These are phyloP conservation scores for Halcyon smyrnensis DNA, from an alignment of 2,797 vertebrate species.

Conservation along the genomic window DNA sequence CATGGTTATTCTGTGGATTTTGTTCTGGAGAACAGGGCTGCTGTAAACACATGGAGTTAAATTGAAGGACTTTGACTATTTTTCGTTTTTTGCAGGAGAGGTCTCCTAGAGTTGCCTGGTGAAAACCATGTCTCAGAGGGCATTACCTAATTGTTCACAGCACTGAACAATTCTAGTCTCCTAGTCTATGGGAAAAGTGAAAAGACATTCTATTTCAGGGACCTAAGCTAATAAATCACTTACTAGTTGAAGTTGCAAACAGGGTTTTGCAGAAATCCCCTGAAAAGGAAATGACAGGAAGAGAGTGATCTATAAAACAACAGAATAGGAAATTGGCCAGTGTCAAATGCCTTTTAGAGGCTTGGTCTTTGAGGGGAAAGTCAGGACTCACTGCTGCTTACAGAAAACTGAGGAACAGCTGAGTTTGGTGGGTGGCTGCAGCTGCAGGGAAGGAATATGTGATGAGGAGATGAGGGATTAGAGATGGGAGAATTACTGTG, in stretches of 20 bases:
- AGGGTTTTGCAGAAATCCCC: neutral
- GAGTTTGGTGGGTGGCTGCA: neutral
- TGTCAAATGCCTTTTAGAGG: neutral
- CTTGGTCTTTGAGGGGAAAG: neutral
- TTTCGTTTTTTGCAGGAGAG: neutral
- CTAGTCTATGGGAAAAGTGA: neutral
- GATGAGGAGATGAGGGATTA: neutral
- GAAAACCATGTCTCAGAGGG: neutral
- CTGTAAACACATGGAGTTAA: neutral
- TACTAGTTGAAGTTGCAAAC: neutral
- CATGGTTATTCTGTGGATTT: neutral
- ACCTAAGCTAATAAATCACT: neutral
- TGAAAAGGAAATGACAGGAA: neutral
- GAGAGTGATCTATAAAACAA: neutral
- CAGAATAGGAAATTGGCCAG: neutral
- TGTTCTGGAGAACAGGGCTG: neutral
- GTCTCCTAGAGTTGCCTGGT: neutral
- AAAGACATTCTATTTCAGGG: neutral
- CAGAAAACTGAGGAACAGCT: neutral
- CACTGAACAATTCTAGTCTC: neutral
- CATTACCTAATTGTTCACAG: neutral
- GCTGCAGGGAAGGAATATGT: neutral
- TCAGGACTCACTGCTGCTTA: neutral
- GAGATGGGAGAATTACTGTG: neutral
- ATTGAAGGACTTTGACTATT: neutral